These are phyloP conservation scores for Scytalopus superciliaris DNA, from an alignment of 2,113 vertebrate species.

Conservation along the genomic window DNA sequence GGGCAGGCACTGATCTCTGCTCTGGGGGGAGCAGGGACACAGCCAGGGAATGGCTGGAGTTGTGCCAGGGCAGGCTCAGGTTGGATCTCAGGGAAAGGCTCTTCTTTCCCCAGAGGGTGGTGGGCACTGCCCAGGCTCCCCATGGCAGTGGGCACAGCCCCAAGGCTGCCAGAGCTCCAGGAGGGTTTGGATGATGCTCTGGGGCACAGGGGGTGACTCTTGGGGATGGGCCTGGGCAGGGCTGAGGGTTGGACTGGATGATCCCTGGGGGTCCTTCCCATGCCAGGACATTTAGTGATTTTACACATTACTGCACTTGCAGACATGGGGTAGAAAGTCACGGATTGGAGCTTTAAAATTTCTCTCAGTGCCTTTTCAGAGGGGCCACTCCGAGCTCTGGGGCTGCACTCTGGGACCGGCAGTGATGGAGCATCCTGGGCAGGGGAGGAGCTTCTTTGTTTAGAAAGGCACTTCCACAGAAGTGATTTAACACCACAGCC, in stretches of 20 bases:
- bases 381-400: neutral
- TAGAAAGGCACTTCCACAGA: neutral
- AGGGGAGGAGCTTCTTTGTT: neutral
- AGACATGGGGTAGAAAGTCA: neutral
- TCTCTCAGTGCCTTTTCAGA: neutral
- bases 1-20: neutral
- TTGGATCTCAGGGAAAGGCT: neutral
- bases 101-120: neutral
- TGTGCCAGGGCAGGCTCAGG: accelerated
- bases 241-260: accelerated
- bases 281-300: neutral
- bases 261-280: neutral
- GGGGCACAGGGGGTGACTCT: neutral
- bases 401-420: neutral
- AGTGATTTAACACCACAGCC: neutral
- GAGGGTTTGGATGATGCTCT: neutral
- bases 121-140: neutral
- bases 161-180: neutral
- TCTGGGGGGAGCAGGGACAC: neutral
- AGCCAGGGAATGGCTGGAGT: accelerated
- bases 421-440: neutral
- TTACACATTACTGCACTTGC: neutral
- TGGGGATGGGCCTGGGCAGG: neutral
- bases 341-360: neutral
- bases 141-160: neutral